These are phyloP conservation scores for Centroberyx gerrardi DNA, from an alignment of 2,797 vertebrate species.

Conservation along the genomic window DNA sequence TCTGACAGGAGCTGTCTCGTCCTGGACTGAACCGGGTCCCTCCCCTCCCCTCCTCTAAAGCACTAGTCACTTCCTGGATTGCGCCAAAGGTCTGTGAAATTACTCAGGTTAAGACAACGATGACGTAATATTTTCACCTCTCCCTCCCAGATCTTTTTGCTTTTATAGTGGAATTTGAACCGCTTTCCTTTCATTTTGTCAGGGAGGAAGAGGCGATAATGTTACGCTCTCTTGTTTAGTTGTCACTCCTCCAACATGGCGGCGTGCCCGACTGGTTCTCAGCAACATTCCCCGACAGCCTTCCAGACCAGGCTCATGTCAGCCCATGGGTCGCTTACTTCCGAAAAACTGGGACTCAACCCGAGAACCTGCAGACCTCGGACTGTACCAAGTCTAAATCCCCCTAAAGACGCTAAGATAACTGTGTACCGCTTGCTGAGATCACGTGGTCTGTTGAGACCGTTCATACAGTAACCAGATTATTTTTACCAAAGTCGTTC, in stretches of 20 bases:
- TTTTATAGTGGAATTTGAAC: too few relatives aligned
- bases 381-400: conserved; percentile 2
- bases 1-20: conserved; percentile 35
- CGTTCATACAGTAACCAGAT: background rate
- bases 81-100: background rate
- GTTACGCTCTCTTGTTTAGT: background rate
- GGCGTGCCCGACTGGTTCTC: background rate
- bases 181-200: too few relatives aligned
- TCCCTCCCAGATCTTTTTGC: background rate
- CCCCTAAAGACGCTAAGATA: background rate
- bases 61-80: conserved; percentile 1
- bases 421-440: background rate
- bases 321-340: background rate
- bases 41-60: background rate
- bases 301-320: background rate
- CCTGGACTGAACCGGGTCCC: conserved; percentile 16
- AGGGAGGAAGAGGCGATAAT: background rate
- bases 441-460: background rate
- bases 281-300: too few relatives aligned
- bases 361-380: background rate
- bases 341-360: too few relatives aligned
- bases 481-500: too few relatives aligned
- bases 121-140: background rate
- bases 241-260: background rate
- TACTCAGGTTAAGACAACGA: background rate